phyloP scores from a whole-genome alignment of 1,140 invertebrate species.

The Helicoverpa zea region DNA sequence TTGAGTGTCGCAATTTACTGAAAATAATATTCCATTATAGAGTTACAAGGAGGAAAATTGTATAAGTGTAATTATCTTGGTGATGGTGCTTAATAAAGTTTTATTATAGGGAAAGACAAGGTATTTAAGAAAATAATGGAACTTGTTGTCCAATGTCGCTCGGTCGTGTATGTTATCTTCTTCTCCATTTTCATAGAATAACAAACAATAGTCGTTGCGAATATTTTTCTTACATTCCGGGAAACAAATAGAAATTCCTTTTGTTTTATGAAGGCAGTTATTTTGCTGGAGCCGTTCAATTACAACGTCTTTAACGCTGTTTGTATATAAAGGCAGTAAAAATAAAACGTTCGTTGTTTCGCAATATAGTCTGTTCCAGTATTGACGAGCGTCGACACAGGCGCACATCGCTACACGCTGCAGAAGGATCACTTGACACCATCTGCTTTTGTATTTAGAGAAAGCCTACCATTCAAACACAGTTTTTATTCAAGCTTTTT shows the following conservation, averaged over 20 bases:
- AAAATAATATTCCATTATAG: neutral
- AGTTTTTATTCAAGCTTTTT: too few relatives aligned
- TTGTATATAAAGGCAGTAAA: slow-evolving; percentile 19
- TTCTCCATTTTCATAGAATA: slow-evolving; percentile 11
- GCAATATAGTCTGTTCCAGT: neutral
- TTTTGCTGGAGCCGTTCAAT: slow-evolving; percentile 9
- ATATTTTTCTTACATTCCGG: slow-evolving; percentile 34
- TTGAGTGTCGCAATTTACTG: neutral
- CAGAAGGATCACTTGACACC: neutral
- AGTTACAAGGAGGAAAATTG: neutral
- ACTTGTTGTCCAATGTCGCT: neutral
- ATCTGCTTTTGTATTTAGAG: too few relatives aligned
- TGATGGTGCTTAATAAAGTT: too few relatives aligned
- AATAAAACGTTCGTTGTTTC: slow-evolving; percentile 30
- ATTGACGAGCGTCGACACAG: slow-evolving; percentile 5
- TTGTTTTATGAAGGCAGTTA: slow-evolving; percentile 17
- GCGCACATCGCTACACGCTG: too few relatives aligned
- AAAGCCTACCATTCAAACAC: too few relatives aligned
- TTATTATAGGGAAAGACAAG: too few relatives aligned
- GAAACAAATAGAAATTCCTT: neutral
- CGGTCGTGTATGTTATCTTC: neutral
- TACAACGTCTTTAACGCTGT: slow-evolving; percentile 35
- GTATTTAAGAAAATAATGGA: neutral
- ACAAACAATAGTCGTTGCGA: slow-evolving; percentile 1
- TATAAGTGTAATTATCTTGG: too few relatives aligned